Evolutionary conservation across 2,888 invertebrate species (phyloP).

Genomic region (Odontomyia ornata): DNA sequence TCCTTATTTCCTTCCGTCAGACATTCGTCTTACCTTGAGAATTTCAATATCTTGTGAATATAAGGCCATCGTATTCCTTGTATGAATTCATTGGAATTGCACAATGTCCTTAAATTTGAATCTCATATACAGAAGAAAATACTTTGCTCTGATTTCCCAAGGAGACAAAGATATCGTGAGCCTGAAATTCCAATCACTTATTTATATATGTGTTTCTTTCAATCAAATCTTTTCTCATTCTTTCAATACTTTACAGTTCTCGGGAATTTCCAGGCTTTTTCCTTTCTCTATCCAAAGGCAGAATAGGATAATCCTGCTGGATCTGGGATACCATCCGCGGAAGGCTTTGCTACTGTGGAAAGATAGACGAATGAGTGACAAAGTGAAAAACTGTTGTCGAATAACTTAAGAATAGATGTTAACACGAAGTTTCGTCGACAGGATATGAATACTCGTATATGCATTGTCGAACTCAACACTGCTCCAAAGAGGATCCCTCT

Average conservation of each 20-base stretch:
- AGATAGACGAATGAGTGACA: not conserved
- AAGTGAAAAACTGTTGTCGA: not conserved
- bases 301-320: not conserved
- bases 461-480: not conserved
- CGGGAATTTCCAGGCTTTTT: too few species aligned
- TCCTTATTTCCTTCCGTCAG: not conserved
- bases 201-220: too few species aligned
- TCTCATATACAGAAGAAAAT: too few species aligned
- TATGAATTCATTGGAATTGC: too few species aligned
- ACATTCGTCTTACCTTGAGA: not conserved
- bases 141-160: too few species aligned
- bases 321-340: not conserved
- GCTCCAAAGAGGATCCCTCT: not conserved
- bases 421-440: not conserved
- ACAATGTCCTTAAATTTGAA: too few species aligned
- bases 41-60: not conserved
- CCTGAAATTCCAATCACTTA: too few species aligned
- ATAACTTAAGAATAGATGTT: not conserved
- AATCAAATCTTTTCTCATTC: too few species aligned
- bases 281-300: not conserved
- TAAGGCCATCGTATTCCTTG: not conserved
- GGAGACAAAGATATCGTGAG: too few species aligned
- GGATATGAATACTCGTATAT: not conserved
- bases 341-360: not conserved
- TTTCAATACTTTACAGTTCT: too few species aligned